Conservation (phyloP, 2,113 vertebrate genomes). For the Sebastes schlegelii region DNA sequence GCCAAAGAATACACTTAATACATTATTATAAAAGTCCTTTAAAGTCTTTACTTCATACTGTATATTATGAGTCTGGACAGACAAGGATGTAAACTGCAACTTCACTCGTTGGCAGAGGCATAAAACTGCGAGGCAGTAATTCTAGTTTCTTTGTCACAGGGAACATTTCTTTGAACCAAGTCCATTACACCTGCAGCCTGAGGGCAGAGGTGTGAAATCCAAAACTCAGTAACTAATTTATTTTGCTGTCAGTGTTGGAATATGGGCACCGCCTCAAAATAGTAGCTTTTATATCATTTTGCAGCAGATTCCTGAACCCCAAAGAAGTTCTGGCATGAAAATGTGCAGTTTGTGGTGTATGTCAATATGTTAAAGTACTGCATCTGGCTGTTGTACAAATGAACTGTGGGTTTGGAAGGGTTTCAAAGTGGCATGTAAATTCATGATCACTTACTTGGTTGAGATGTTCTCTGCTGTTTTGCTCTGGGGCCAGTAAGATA, state of each 20-base stretch:
- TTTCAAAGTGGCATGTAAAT: neutral
- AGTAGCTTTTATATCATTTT: slow-evolving; percentile 5
- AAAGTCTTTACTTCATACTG: too few species aligned
- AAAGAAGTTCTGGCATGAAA: neutral
- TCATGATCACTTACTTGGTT: neutral
- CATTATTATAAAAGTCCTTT: too few species aligned
- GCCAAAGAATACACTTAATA: too few species aligned
- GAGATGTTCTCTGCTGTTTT: neutral
- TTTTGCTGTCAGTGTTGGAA: neutral
- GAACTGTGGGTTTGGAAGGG: neutral
- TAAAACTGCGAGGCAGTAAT: too few species aligned
- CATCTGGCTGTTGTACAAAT: neutral
- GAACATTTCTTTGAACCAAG: neutral
- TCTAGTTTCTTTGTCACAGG: too few species aligned
- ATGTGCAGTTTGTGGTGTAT: neutral
- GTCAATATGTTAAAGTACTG: neutral
- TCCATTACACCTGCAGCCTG: neutral
- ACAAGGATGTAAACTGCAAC: too few species aligned
- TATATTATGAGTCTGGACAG: too few species aligned
- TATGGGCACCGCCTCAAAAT: neutral
- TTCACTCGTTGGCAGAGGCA: too few species aligned
- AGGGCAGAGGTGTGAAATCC: neutral
- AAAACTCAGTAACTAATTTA: neutral
- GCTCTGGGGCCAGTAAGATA: neutral
- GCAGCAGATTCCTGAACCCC: slow-evolving; percentile 6